Evolutionary conservation across 2,888 invertebrate genomes (phyloP).

Genomic region (Drosophila percnosoma): DNA sequence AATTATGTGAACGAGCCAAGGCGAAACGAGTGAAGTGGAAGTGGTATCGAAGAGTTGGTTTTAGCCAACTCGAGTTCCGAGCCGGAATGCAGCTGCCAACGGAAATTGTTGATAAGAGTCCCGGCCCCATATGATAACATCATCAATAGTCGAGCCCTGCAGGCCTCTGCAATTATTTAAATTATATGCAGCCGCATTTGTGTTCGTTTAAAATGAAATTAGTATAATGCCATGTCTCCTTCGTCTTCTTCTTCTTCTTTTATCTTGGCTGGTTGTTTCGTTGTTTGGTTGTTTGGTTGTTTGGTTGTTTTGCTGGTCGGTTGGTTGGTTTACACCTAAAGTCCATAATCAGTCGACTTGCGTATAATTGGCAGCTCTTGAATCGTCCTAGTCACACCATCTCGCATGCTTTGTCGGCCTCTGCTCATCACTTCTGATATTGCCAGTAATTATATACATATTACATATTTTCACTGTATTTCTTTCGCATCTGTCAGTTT

Average conservation of each 20-base stretch:
- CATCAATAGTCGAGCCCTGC: constrained; percentile 59
- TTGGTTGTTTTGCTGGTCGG: constrained; percentile 6
- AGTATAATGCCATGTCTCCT: constrained; percentile 64
- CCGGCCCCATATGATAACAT: constrained; percentile 60
- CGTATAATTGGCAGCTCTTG: constrained; percentile 51
- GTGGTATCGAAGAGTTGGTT: constrained; percentile 10
- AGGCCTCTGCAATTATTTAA: constrained; percentile 68
- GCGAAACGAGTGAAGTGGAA: constrained; percentile 24
- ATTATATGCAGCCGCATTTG: constrained; percentile 68
- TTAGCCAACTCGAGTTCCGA: constrained; percentile 32
- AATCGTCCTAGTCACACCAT: constrained; percentile 63
- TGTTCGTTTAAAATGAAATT: constrained; percentile 77
- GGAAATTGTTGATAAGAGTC: constrained; percentile 65
- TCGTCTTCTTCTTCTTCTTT: constrained; percentile 19
- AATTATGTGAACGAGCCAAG: constrained; percentile 67
- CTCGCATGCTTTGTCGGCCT: constrained; percentile 67
- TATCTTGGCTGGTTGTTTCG: background rate
- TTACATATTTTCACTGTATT: constrained; percentile 1
- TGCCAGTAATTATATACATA: constrained; percentile 61
- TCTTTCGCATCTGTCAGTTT: constrained; percentile 44
- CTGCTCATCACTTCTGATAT: constrained; percentile 61
- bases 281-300: background rate
- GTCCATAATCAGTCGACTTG: constrained; percentile 67
- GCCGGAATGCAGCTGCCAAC: constrained; percentile 54
- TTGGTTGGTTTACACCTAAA: constrained; percentile 61